Evolutionary conservation across 2,888 invertebrate genomes (phyloP).

Genomic region (Junonia oenone): DNA sequence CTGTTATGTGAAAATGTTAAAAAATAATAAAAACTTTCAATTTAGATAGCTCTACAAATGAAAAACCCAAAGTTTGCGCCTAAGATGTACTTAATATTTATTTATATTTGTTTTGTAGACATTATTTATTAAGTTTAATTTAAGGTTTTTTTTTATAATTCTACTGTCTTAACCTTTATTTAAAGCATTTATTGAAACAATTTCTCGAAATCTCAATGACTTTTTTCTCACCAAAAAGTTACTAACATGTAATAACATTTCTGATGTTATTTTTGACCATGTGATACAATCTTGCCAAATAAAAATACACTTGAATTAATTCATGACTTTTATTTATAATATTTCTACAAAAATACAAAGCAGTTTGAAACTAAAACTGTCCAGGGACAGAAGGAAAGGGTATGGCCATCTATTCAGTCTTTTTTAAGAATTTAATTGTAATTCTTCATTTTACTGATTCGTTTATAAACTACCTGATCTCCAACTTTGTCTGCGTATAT

Average conservation of each 20-base stretch:
- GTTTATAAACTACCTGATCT: no score
- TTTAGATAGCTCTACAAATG: no score
- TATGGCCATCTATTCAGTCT: no score
- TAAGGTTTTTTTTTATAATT: background rate
- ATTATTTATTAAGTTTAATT: conserved; percentile 5
- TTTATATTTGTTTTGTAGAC: background rate
- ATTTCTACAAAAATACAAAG: no score
- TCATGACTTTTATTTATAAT: no score
- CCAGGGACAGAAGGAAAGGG: no score
- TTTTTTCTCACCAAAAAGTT: background rate
- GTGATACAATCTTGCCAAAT: conserved; percentile 27
- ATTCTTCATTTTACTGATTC: no score
- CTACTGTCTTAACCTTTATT: background rate
- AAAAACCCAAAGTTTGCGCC: conserved; percentile 9
- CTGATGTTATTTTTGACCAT: background rate
- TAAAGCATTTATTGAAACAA: background rate
- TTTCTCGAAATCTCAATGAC: background rate
- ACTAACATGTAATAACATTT: background rate
- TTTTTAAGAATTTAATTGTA: no score
- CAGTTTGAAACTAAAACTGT: no score
- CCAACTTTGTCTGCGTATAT: no score
- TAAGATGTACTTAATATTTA: conserved; percentile 16
- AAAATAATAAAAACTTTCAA: background rate
- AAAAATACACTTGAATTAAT: conserved; percentile 16
- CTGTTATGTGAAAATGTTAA: no score